A percentile compares a stretch with the other conserved stretches of the same genome.
Conservation (phyloP, 2,113 vertebrate genomes). For the Anarhynchus alexandrinus region DNA sequence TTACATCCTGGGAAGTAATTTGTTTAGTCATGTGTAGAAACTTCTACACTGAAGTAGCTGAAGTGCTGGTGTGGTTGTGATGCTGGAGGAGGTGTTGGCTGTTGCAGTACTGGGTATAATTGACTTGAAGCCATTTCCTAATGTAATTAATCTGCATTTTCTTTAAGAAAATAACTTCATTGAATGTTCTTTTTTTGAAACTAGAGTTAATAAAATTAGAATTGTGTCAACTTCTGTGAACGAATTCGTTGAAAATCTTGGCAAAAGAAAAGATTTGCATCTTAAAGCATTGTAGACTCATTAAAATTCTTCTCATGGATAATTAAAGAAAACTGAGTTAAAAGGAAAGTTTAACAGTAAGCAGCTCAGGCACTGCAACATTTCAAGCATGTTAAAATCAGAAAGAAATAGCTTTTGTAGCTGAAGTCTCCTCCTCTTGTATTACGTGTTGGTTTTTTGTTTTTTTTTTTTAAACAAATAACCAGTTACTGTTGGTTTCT, state of each 20-base stretch:
- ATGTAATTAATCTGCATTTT: neutral
- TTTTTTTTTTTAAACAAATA: neutral
- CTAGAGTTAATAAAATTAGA: neutral
- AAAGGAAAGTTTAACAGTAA: slow-evolving; percentile 66
- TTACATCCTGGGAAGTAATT: neutral
- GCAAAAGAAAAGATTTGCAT: slow-evolving; percentile 71
- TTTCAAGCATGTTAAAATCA: slow-evolving; percentile 64
- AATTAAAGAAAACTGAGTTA: slow-evolving; percentile 54
- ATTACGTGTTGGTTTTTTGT: neutral
- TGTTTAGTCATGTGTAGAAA: neutral
- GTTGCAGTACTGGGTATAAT: neutral
- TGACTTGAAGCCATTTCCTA: neutral
- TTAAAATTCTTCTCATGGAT: slow-evolving; percentile 76
- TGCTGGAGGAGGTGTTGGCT: neutral
- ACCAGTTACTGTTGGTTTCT: neutral
- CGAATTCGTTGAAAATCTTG: neutral
- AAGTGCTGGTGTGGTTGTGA: neutral
- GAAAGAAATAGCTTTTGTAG: slow-evolving; percentile 61
- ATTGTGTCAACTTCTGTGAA: neutral
- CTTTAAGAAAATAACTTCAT: neutral
- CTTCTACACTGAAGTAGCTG: neutral
- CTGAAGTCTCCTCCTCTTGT: slow-evolving; percentile 51
- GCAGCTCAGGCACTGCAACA: slow-evolving; percentile 40
- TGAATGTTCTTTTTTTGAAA: neutral
- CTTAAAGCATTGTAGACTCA: slow-evolving; percentile 67